Evolutionary conservation across 1,140 invertebrate genomes (phyloP).

Genomic region (Heliconius eleuchia): DNA sequence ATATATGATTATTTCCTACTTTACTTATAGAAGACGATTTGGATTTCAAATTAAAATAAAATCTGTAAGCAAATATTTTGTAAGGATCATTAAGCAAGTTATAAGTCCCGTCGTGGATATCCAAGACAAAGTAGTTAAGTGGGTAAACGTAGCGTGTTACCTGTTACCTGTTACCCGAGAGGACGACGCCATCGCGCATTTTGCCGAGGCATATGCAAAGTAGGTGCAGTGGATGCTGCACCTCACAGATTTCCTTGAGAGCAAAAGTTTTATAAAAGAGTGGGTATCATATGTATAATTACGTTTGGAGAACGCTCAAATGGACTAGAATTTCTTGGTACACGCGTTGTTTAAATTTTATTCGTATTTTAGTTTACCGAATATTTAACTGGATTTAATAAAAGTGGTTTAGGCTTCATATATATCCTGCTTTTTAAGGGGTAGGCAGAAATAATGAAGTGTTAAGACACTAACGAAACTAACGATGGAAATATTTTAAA

Average conservation of each 20-base stretch:
- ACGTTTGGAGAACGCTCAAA: not conserved
- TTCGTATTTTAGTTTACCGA: not conserved
- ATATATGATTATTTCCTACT: no score
- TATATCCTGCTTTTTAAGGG: no score
- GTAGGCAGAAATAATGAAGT: no score
- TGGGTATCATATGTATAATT: not conserved
- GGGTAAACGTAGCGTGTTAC: not conserved
- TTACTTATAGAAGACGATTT: not conserved
- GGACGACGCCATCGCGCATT: not conserved
- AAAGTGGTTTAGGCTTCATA: no score
- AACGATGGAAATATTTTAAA: no score
- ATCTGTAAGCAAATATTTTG: not conserved
- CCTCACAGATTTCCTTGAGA: not conserved
- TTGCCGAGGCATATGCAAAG: not conserved
- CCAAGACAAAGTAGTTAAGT: not conserved
- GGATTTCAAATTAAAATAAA: not conserved
- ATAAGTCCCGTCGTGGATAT: not conserved
- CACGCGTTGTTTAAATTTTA: not conserved
- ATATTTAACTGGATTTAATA: no score
- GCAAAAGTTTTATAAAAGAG: not conserved
- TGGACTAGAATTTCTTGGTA: not conserved
- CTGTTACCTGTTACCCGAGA: not conserved
- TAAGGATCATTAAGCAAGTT: slow-evolving; percentile 3
- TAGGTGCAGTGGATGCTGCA: not conserved
- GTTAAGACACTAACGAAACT: no score